phyloP scores from a whole-genome alignment of 2,797 vertebrate species.

The Aulostomus chinensis region DNA sequence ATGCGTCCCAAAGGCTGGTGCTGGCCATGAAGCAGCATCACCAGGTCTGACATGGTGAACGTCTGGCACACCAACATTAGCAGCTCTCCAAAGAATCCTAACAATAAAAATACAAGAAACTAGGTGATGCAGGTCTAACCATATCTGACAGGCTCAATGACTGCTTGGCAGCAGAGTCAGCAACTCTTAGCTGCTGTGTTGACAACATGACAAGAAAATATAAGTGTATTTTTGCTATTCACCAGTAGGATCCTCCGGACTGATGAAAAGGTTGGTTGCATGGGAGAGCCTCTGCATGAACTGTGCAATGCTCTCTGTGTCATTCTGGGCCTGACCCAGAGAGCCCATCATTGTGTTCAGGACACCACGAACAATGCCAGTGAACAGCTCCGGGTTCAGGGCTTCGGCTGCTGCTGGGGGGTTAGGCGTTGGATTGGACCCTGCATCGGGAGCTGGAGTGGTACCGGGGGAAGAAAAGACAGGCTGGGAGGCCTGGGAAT shows the following conservation, averaged over 20 bases:
- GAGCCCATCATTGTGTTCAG: slow-evolving; percentile 91
- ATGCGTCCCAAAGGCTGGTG: slow-evolving; percentile 90
- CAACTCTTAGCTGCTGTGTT: background rate
- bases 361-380: slow-evolving; percentile 90
- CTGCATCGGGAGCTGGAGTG: slow-evolving; percentile 25
- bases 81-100: slow-evolving; percentile 92
- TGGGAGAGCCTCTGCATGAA: slow-evolving; percentile 93
- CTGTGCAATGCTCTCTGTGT: slow-evolving; percentile 91
- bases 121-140: no score
- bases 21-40: slow-evolving; percentile 91
- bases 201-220: background rate
- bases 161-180: no score
- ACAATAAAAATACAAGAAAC: background rate
- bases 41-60: slow-evolving; percentile 93
- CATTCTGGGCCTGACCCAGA: slow-evolving; percentile 85
- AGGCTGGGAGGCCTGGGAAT: slow-evolving; percentile 71
- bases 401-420: slow-evolving; percentile 67
- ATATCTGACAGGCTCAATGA: background rate
- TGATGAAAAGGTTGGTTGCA: slow-evolving; percentile 90
- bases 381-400: slow-evolving; percentile 89
- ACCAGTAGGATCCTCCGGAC: slow-evolving; percentile 89
- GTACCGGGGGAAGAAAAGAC: slow-evolving; percentile 54
- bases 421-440: slow-evolving; percentile 32
- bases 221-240: slow-evolving; percentile 1
- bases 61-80: slow-evolving; percentile 91